phyloP scores from a whole-genome alignment of 2,113 vertebrate genomes.

The Ascaphus truei region DNA sequence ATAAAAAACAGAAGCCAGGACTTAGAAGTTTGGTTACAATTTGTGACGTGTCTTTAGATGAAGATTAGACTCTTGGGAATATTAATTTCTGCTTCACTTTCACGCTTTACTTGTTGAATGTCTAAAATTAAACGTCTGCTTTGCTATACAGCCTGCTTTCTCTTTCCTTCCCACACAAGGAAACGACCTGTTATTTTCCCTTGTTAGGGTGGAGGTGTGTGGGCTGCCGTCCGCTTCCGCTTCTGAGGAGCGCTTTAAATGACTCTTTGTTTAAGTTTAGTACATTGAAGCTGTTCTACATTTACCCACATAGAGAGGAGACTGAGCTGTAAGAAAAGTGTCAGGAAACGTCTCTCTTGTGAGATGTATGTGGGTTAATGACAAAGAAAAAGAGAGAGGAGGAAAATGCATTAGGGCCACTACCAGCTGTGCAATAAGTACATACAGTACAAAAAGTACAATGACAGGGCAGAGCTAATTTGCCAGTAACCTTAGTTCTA shows the following conservation, averaged over 20 bases:
- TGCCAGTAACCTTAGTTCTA: slow-evolving; percentile 3
- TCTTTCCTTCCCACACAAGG: background rate
- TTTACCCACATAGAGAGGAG: background rate
- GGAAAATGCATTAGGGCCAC: background rate
- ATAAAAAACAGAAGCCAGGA: no score
- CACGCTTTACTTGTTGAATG: background rate
- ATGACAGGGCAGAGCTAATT: slow-evolving; percentile 1
- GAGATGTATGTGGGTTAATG: slow-evolving; percentile 6
- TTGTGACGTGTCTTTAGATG: no score
- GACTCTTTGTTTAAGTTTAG: slow-evolving; percentile 12
- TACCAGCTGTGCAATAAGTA: background rate
- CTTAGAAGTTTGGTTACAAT: no score
- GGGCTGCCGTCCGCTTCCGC: background rate
- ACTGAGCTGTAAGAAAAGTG: background rate
- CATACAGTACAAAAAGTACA: background rate
- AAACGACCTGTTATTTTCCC: background rate
- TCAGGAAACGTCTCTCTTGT: background rate
- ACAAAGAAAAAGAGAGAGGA: background rate
- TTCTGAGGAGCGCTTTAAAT: background rate
- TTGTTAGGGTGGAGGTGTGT: background rate
- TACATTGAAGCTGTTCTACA: background rate
- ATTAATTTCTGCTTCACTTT: background rate
- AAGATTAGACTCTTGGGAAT: background rate
- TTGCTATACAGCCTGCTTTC: no score
- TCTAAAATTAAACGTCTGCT: background rate